phyloP scores from a whole-genome alignment of 2,888 invertebrate species.

The Hesperia comma region DNA sequence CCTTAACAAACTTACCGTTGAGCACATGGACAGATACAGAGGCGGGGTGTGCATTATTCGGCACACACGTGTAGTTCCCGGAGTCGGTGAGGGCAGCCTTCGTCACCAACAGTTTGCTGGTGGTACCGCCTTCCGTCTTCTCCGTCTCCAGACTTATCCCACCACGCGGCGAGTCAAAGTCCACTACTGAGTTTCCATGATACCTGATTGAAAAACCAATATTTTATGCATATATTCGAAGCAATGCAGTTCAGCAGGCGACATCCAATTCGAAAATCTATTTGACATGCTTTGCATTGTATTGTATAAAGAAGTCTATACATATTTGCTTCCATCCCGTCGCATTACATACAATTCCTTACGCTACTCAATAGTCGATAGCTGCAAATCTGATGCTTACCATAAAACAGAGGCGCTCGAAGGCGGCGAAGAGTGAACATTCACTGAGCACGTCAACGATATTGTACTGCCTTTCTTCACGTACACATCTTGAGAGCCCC shows the following conservation, averaged over 20 bases:
- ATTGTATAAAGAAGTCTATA: no score
- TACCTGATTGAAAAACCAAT: constrained; percentile 83
- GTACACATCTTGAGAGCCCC: constrained; percentile 93
- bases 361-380: constrained; percentile 7
- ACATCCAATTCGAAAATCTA: no score
- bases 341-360: neutral
- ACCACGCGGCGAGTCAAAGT: constrained; percentile 92
- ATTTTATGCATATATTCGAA: no score
- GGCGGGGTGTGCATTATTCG: constrained; percentile 92
- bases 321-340: no score
- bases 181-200: constrained; percentile 91
- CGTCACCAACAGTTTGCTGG: constrained; percentile 92
- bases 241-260: no score
- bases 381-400: constrained; percentile 68
- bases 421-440: constrained; percentile 91
- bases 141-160: constrained; percentile 95
- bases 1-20: constrained; percentile 85
- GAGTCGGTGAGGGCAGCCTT: constrained; percentile 93
- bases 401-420: constrained; percentile 88
- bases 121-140: constrained; percentile 93
- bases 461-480: constrained; percentile 96
- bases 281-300: no score
- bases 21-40: constrained; percentile 93
- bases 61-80: constrained; percentile 95
- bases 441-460: constrained; percentile 94